These are phyloP conservation scores for Tarsius wallacei DNA, from an alignment of 2,797 vertebrate genomes.

Conservation along the genomic window DNA sequence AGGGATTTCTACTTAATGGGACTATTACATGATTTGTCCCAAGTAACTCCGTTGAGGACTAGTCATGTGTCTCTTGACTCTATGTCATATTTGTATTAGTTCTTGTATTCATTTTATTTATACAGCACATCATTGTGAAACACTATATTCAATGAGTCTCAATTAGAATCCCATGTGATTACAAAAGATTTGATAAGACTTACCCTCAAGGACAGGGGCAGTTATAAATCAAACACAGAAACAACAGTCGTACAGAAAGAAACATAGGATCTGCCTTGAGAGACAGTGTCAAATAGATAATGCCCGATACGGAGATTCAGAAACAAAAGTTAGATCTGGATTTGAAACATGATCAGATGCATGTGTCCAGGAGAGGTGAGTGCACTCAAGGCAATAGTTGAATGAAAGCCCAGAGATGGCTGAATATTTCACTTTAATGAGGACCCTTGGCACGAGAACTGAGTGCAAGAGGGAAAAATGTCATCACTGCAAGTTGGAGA, in stretches of 20 bases:
- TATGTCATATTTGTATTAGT: background rate
- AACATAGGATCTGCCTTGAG: accelerated
- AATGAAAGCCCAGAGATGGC: background rate
- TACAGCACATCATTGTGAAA: background rate
- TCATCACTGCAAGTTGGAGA: background rate
- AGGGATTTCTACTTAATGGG: background rate
- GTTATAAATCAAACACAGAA: background rate
- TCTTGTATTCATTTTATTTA: background rate
- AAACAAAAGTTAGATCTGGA: background rate
- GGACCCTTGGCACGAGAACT: background rate
- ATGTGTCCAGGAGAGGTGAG: background rate
- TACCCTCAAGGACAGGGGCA: background rate
- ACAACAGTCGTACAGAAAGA: background rate
- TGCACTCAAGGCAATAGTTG: background rate
- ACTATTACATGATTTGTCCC: background rate
- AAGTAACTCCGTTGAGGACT: background rate
- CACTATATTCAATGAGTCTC: background rate
- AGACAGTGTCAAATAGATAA: background rate
- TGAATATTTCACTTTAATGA: background rate
- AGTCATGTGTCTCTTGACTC: background rate
- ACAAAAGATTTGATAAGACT: background rate
- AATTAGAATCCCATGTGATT: background rate
- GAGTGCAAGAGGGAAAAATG: background rate
- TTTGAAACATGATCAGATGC: background rate
- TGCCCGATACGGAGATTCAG: no score